A percentile compares a stretch with the other conserved stretches of the same genome.
phyloP scores from a whole-genome alignment of 2,113 vertebrate genomes.

The Euleptes europaea region DNA sequence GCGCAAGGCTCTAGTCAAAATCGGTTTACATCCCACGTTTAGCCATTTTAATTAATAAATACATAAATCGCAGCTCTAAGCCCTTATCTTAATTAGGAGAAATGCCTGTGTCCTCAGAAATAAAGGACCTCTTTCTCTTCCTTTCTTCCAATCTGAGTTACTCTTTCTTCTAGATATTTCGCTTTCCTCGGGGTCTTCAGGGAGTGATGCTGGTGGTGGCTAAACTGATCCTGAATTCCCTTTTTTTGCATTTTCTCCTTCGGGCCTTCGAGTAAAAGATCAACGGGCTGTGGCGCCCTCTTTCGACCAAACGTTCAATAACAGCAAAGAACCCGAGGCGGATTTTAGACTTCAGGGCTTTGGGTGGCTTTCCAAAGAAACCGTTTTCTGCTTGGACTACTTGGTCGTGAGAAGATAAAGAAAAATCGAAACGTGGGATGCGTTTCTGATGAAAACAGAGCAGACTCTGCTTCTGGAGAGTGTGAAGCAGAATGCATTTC shows the following conservation, averaged over 20 bases:
- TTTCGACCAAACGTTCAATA: neutral
- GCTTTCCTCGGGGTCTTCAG: neutral
- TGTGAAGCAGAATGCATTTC: neutral
- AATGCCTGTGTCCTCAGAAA: neutral
- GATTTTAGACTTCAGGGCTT: too few species aligned
- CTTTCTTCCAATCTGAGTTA: neutral
- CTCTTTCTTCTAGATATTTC: neutral
- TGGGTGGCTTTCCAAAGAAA: neutral
- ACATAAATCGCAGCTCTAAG: neutral
- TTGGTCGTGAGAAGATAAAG: neutral
- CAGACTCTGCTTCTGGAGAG: neutral
- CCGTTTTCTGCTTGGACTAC: neutral
- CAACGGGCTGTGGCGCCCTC: constrained; percentile 29
- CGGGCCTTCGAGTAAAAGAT: neutral
- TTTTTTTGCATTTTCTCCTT: neutral
- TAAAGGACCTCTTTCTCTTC: rapidly evolving
- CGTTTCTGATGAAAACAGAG: neutral
- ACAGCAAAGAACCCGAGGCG: neutral
- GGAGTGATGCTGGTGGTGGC: too few species aligned
- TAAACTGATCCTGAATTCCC: too few species aligned
- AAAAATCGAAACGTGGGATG: too few species aligned
- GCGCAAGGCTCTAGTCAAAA: neutral
- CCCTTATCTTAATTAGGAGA: neutral
- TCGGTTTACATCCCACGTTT: neutral
- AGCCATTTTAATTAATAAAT: neutral